Percentiles rank a stretch among this genome's conserved stretches.
These are phyloP conservation scores for Mamestra configurata DNA, from an alignment of 1,140 invertebrate species.

Conservation along the genomic window DNA sequence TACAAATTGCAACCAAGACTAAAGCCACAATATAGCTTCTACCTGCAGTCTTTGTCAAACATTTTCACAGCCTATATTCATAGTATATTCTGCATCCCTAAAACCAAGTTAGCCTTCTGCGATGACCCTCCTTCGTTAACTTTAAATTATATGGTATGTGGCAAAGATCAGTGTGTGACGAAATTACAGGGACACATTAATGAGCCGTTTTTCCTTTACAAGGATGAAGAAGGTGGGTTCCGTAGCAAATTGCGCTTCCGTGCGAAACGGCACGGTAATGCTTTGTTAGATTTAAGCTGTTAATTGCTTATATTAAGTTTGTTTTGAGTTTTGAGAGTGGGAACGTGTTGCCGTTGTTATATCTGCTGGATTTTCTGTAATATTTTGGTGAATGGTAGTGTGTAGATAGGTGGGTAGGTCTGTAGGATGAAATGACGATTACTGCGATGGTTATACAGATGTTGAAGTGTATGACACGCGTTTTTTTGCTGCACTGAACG, in stretches of 20 bases:
- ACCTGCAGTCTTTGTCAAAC: too few species aligned
- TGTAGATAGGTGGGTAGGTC: too few species aligned
- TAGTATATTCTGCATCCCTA: too few species aligned
- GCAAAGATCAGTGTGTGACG: conserved; percentile 1
- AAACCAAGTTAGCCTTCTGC: background rate
- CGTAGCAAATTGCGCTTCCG: background rate
- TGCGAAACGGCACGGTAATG: background rate
- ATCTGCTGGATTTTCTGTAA: background rate
- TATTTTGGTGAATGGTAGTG: too few species aligned
- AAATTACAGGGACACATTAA: conserved; percentile 18
- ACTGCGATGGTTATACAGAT: too few species aligned
- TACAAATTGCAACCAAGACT: too few species aligned
- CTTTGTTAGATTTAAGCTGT: conserved; percentile 19
- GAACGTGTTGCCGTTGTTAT: background rate
- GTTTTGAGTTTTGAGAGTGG: background rate
- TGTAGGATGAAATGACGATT: too few species aligned
- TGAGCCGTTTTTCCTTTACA: conserved; percentile 11
- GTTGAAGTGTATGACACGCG: too few species aligned
- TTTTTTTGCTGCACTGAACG: too few species aligned
- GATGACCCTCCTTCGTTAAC: background rate
- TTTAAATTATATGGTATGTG: conserved; percentile 30
- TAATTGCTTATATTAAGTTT: background rate
- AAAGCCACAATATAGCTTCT: too few species aligned
- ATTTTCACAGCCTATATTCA: too few species aligned
- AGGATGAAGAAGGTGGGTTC: background rate